These are phyloP conservation scores for Myanophis thanlyinensis DNA, from an alignment of 2,113 vertebrate genomes.

Conservation along the genomic window DNA sequence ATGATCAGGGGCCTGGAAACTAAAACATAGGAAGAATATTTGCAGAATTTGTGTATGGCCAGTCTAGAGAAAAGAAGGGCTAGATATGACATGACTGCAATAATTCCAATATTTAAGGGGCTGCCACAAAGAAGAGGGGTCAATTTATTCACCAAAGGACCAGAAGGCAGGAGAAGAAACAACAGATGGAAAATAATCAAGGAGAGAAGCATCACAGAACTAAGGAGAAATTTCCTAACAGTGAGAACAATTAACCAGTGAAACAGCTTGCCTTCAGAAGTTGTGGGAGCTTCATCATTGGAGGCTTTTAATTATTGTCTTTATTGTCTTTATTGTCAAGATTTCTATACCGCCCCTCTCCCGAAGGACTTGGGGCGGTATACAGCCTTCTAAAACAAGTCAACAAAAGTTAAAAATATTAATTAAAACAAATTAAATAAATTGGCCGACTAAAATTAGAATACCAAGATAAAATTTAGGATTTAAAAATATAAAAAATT, in stretches of 20 bases:
- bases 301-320: neutral
- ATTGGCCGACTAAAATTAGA: too few relatives aligned
- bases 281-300: neutral
- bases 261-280: neutral
- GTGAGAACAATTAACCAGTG: neutral
- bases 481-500: too few relatives aligned
- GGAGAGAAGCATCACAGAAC: neutral
- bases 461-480: too few relatives aligned
- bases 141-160: neutral
- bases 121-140: neutral
- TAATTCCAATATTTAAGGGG: neutral
- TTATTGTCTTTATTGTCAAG: too few relatives aligned
- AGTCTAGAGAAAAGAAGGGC: neutral
- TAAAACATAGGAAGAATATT: neutral
- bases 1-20: too few relatives aligned
- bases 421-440: too few relatives aligned
- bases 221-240: neutral
- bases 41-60: neutral
- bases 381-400: too few relatives aligned
- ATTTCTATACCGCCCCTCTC: too few relatives aligned
- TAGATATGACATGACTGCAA: too few relatives aligned
- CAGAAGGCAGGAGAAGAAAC: neutral
- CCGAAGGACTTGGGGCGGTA: too few relatives aligned
- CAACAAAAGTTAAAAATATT: too few relatives aligned
- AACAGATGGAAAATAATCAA: neutral